Evolutionary conservation across 2,113 vertebrate species (phyloP), one percentile per base, ranked within the genome.

Genomic region (Channa maculata): DNA sequence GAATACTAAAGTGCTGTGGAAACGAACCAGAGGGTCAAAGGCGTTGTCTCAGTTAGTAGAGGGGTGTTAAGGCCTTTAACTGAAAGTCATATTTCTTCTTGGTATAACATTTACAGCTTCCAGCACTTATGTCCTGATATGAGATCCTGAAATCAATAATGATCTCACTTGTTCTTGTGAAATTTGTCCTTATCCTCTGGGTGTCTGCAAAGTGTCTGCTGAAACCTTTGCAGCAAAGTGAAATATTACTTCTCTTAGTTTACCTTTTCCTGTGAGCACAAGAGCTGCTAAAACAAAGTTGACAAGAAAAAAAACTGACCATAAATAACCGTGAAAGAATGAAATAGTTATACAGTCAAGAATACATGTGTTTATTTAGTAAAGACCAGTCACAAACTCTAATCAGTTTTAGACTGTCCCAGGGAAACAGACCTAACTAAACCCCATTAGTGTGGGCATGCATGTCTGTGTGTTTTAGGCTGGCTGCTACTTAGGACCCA

Each of bases 361-460:
- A 64, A 79, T 64, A 48, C 53, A 39, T 39, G 53, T 24, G 44
- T 61, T 64, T 67, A 75, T 75, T 68, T 66, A 60, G 68, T 71
- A 79, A 66, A 59, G 79, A 89, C 65, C 82, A 79, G 84, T 84
- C 65, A 83, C 75, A 63, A 58, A 58, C 58, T 74, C 65, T 94
- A 94, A 94, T 94, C 89, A 89, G 84, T 85, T 63, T 92, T 92
- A 94, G 88, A 91, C 91, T 92, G 75, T 82, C 71, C 51, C 62
- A 37, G 65, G 64, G 79, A 85, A 88, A 79, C 75, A 86, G 83
- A 80, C 85, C 79, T 90, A 84, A 59, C 86, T 79, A 79, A 88
- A 86, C 65, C 82, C 90, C 86, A 94, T 92, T 92, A 92, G 91
- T 75, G 81, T 80, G 79, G 86, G 86, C 74, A 81, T 89, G 84